Percentiles rank a stretch among this genome's conserved stretches.
Evolutionary conservation across 2,113 vertebrate species (phyloP).

Genomic region (Coregonus clupeaformis): DNA sequence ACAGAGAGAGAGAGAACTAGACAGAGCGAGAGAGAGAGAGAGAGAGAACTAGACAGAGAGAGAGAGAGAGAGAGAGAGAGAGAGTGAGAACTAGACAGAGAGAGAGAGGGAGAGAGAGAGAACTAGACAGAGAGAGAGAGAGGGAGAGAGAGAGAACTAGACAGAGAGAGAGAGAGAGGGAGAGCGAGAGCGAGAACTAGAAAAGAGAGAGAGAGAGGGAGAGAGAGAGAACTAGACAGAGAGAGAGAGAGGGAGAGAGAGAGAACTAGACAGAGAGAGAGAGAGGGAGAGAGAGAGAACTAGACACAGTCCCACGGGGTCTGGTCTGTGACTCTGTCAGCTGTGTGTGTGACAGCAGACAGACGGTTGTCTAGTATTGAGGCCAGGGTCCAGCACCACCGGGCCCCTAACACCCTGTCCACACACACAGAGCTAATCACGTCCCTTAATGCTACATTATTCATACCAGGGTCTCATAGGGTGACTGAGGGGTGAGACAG

Average conservation of each 20-base stretch:
- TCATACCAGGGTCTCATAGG: background rate
- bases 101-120: too few species aligned
- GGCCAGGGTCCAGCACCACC: slow-evolving; percentile 21
- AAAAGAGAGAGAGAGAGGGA: too few species aligned
- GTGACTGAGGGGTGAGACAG: background rate
- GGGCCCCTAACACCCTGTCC: slow-evolving; percentile 30
- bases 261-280: background rate
- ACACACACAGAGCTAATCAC: slow-evolving; percentile 52
- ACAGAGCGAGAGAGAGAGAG: too few species aligned
- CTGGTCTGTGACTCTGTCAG: background rate
- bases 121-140: too few species aligned
- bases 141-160: too few species aligned
- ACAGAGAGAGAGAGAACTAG: background rate
- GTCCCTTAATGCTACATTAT: slow-evolving; percentile 19
- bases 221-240: too few species aligned
- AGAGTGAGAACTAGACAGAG: too few species aligned
- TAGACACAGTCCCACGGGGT: background rate
- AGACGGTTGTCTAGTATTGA: slow-evolving; percentile 34
- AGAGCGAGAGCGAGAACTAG: too few species aligned
- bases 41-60: too few species aligned
- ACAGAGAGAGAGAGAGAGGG: too few species aligned
- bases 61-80: too few species aligned
- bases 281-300: background rate
- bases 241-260: too few species aligned
- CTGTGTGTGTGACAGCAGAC: slow-evolving; percentile 34